phyloP scores from a whole-genome alignment of 30 jellyfish, hydroid and myxozoan species.

The Mastigias papua region DNA sequence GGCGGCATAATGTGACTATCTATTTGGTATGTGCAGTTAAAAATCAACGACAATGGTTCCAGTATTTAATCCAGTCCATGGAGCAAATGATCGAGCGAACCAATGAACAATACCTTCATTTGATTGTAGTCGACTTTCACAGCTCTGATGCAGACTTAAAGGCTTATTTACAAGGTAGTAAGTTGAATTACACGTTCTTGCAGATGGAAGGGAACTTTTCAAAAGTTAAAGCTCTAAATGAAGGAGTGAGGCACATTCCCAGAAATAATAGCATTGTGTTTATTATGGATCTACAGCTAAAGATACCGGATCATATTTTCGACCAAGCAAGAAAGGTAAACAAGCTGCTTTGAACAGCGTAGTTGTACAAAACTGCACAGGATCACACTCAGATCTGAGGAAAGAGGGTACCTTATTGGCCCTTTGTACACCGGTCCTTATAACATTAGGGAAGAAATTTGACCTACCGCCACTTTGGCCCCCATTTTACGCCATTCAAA shows the following conservation, averaged over 20 bases:
- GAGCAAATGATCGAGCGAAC: constrained; percentile 69
- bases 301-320: constrained; percentile 82
- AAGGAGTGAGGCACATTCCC: constrained; percentile 65
- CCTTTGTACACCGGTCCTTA: too few species aligned
- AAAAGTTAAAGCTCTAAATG: constrained; percentile 79
- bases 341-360: constrained; percentile 60
- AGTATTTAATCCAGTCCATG: constrained; percentile 56
- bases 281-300: constrained; percentile 85
- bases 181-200: constrained; percentile 70
- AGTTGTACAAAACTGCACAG: constrained; percentile 78
- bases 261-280: constrained; percentile 71
- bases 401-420: constrained; percentile 48
- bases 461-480: too few species aligned
- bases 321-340: constrained; percentile 91
- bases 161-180: constrained; percentile 51
- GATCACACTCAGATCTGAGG: constrained; percentile 28
- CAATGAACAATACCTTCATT: constrained; percentile 76
- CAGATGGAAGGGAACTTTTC: constrained; percentile 79
- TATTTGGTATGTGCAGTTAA: constrained; percentile 85
- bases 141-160: constrained; percentile 80
- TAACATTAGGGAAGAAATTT: too few species aligned
- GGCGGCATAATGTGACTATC: constrained; percentile 68
- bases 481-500: constrained; percentile 67
- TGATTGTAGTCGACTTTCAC: constrained; percentile 74
- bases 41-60: constrained; percentile 90